Conservation (phyloP, 2,888 invertebrate genomes). For the Atethmia centrago region DNA sequence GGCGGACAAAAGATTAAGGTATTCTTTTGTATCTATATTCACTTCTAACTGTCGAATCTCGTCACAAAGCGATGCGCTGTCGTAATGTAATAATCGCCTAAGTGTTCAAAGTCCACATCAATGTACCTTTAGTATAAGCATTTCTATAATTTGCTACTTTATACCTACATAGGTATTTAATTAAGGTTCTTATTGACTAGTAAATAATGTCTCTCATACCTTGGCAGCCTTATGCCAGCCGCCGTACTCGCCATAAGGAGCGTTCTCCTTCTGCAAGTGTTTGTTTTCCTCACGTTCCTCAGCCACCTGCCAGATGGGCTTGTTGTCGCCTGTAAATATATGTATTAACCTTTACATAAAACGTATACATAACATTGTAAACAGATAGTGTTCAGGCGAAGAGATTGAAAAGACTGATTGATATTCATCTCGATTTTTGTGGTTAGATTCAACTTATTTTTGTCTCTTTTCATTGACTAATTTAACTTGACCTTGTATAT, state of each 20-base stretch:
- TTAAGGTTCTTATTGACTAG: background rate
- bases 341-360: background rate
- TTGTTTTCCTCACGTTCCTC: constrained; percentile 99
- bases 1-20: too few species aligned
- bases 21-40: background rate
- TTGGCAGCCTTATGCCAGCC: constrained; percentile 99
- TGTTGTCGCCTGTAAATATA: constrained; percentile 94
- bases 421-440: constrained; percentile 15
- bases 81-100: background rate
- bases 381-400: background rate
- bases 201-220: constrained; percentile 70
- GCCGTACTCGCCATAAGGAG: constrained; percentile 97
- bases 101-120: background rate
- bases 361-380: background rate
- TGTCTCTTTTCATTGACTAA: background rate
- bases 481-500: background rate
- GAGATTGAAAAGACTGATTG: constrained; percentile 25
- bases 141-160: background rate
- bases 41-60: too few species aligned
- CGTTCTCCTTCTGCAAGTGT: constrained; percentile 95
- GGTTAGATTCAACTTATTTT: background rate
- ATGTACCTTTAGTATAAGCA: background rate
- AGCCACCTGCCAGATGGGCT: constrained; percentile 99
- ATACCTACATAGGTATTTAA: background rate
- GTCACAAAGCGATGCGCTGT: too few species aligned